Percentiles rank a stretch among this genome's conserved stretches.
Evolutionary conservation across 2,113 vertebrate species (phyloP).

Genomic region (Oxygymnocypris stewartii): DNA sequence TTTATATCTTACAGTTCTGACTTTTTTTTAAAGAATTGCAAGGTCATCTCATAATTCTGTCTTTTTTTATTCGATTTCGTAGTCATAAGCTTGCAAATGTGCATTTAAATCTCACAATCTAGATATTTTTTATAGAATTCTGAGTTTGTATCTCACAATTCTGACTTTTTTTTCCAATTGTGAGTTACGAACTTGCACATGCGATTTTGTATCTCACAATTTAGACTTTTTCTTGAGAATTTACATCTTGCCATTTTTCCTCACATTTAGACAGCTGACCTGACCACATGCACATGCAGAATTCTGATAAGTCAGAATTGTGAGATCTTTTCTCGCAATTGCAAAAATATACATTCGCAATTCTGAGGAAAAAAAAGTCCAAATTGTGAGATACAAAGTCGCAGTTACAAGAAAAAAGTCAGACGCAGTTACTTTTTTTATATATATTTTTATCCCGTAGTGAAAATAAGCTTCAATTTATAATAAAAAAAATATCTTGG

Average conservation of each 20-base stretch:
- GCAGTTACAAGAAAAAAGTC: no score
- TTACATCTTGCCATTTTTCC: neutral
- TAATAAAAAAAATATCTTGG: conserved; percentile 8
- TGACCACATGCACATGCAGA: neutral
- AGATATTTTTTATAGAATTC: neutral
- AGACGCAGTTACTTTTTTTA: no score
- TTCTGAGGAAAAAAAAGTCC: neutral
- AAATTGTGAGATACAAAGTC: no score
- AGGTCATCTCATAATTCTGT: no score
- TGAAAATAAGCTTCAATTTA: neutral
- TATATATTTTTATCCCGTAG: neutral
- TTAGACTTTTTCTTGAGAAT: neutral
- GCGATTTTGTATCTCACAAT: neutral
- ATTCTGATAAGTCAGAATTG: neutral
- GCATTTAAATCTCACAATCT: neutral
- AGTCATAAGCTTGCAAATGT: no score
- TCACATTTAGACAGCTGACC: neutral
- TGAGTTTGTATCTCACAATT: neutral
- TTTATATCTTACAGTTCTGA: no score
- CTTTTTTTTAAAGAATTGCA: no score
- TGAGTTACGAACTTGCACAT: no score
- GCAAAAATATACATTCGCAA: neutral
- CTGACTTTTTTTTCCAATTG: no score
- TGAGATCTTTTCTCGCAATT: neutral
- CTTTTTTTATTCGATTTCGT: no score